Conservation (phyloP, 2,113 vertebrate species). For the Kryptolebias marmoratus region DNA sequence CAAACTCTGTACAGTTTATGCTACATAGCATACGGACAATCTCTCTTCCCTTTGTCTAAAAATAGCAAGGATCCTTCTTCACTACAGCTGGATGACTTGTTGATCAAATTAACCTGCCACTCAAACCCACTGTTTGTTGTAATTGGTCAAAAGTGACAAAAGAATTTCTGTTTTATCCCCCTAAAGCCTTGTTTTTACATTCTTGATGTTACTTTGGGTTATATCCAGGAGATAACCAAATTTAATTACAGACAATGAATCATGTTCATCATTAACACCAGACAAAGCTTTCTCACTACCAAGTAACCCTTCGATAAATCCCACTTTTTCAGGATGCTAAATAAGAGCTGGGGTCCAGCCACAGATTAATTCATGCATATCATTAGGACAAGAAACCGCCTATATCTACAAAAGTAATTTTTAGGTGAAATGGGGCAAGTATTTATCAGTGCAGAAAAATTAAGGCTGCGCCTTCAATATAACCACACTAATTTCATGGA, state of each 20-base stretch:
- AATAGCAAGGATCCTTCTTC: neutral
- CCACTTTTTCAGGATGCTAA: neutral
- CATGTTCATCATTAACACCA: neutral
- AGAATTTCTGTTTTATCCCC: too few relatives aligned
- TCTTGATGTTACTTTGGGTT: neutral
- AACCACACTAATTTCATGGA: slow-evolving; percentile 31
- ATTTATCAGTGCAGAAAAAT: slow-evolving; percentile 9
- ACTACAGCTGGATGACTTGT: neutral
- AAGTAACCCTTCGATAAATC: slow-evolving; percentile 1
- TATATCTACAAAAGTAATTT: slow-evolving; percentile 4
- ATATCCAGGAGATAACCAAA: neutral
- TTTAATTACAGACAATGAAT: neutral
- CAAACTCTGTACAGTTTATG: too few relatives aligned
- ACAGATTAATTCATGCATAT: neutral
- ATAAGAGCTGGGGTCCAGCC: neutral
- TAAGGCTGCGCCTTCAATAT: neutral
- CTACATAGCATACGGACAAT: neutral
- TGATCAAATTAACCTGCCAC: too few relatives aligned
- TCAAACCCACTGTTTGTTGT: too few relatives aligned
- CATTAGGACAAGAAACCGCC: neutral
- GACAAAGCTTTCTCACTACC: neutral
- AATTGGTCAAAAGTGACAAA: too few relatives aligned
- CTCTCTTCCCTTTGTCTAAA: neutral
- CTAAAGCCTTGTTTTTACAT: too few relatives aligned
- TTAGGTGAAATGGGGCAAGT: slow-evolving; percentile 3